Evolutionary conservation across 2,888 invertebrate genomes (phyloP).

Genomic region (Trissolcus brochymenae): DNA sequence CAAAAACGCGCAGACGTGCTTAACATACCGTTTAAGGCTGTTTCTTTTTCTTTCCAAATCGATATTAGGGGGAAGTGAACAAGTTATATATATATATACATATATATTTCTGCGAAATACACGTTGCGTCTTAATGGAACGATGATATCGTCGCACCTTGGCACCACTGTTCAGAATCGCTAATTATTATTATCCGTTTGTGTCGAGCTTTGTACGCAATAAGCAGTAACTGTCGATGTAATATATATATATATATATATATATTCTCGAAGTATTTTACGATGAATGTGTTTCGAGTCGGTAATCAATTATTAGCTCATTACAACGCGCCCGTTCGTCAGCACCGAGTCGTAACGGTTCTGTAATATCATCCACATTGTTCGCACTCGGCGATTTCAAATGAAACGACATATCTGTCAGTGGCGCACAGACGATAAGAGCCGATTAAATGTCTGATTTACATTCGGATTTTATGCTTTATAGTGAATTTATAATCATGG

Average conservation of each 20-base stretch:
- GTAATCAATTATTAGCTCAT: conserved; percentile 60
- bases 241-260: too few species aligned
- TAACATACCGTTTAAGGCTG: too few species aligned
- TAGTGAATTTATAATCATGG: conserved; percentile 20
- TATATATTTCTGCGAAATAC: conserved; percentile 26
- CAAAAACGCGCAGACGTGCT: background rate
- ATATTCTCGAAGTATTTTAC: conserved; percentile 45
- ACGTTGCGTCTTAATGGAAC: conserved; percentile 19
- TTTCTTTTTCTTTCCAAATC: conserved; percentile 4
- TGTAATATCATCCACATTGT: conserved; percentile 62
- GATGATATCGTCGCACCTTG: conserved; percentile 50
- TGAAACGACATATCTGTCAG: conserved; percentile 59
- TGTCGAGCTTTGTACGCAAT: conserved; percentile 51
- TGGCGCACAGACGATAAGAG: conserved; percentile 62
- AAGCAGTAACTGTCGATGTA: conserved; percentile 23
- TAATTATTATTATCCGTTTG: conserved; percentile 47
- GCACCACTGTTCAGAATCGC: conserved; percentile 38
- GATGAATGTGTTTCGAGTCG: conserved; percentile 46
- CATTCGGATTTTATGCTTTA: conserved; percentile 53
- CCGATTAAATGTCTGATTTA: conserved; percentile 70
- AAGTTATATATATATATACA: too few species aligned
- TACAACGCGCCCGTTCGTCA: conserved; percentile 53
- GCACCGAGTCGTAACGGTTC: conserved; percentile 57
- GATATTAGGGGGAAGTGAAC: conserved; percentile 23
- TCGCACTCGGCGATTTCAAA: conserved; percentile 47